These are phyloP conservation scores for Intellagama lesueurii DNA, from an alignment of 2,797 vertebrate genomes.

Conservation along the genomic window DNA sequence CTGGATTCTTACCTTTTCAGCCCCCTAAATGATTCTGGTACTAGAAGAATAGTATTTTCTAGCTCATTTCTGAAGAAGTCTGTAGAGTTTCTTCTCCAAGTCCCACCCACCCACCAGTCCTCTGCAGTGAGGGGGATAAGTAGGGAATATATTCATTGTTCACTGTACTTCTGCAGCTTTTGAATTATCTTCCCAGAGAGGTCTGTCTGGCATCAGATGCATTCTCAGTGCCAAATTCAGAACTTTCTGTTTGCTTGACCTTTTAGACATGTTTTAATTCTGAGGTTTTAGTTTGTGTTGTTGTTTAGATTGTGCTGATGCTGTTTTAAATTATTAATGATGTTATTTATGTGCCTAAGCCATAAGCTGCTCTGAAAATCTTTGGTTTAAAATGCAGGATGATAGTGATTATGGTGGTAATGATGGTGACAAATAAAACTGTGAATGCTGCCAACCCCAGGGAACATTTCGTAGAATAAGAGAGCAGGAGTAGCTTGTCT, in stretches of 20 bases:
- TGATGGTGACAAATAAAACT: no score
- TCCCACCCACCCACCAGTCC: not conserved
- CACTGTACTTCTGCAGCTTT: not conserved
- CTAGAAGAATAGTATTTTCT: not conserved
- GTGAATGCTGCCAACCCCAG: no score
- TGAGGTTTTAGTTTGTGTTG: not conserved
- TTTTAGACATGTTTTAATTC: not conserved
- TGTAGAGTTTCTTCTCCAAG: not conserved
- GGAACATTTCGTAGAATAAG: no score
- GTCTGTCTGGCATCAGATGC: not conserved
- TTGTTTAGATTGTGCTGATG: not conserved
- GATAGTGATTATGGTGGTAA: no score
- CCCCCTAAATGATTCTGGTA: not conserved
- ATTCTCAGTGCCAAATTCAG: not conserved
- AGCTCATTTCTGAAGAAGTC: not conserved
- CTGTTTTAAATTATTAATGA: slow-evolving; percentile 2
- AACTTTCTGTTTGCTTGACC: not conserved
- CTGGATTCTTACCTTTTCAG: not conserved
- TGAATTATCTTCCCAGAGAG: not conserved
- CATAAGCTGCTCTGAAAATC: not conserved
- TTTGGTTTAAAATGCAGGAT: not conserved
- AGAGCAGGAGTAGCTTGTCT: not conserved
- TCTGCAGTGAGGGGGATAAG: not conserved
- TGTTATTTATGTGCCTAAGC: not conserved
- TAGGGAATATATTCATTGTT: not conserved